Evolutionary conservation across 2,888 invertebrate genomes (phyloP).

Genomic region (Biston stratarius): DNA sequence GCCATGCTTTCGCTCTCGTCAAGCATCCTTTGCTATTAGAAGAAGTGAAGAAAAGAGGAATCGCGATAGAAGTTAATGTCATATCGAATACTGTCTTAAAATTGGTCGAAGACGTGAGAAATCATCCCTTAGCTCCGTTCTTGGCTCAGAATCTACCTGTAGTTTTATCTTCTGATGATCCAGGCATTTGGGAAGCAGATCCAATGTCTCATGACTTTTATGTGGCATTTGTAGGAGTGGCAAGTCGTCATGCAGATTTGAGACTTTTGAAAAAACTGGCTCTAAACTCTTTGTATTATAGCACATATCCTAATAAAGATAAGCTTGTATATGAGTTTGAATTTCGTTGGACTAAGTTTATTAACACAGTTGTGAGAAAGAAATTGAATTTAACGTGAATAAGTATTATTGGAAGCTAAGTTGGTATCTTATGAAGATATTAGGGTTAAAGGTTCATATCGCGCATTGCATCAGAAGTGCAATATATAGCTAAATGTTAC

Average conservation of each 20-base stretch:
- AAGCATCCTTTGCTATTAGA: conserved; percentile 90
- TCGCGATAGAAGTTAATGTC: conserved; percentile 92
- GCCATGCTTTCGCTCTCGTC: conserved; percentile 90
- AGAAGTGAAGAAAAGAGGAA: conserved; percentile 85
- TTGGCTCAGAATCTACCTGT: conserved; percentile 90
- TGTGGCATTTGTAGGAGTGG: conserved; percentile 91
- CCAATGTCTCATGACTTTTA: conserved; percentile 91
- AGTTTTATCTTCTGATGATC: conserved; percentile 92
- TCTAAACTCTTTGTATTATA: conserved; percentile 90
- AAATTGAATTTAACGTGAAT: conserved; percentile 47
- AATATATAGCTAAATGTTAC: neutral
- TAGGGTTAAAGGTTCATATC: conserved; percentile 2
- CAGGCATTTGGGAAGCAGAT: conserved; percentile 91
- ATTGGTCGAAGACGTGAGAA: conserved; percentile 90
- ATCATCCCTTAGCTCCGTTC: conserved; percentile 90
- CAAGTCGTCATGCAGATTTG: conserved; percentile 89
- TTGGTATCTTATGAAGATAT: conserved; percentile 10
- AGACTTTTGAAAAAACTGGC: conserved; percentile 91
- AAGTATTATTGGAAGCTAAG: neutral
- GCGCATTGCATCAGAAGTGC: conserved; percentile 11
- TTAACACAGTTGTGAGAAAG: conserved; percentile 60
- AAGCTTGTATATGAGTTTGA: conserved; percentile 72
- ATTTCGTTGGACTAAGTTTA: conserved; percentile 74
- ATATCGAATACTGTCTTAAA: conserved; percentile 92
- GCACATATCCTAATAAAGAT: conserved; percentile 82